Percentiles rank a stretch among this genome's conserved stretches.
phyloP scores from a whole-genome alignment of 2,888 invertebrate genomes.

The Camptogramma bilineatum region DNA sequence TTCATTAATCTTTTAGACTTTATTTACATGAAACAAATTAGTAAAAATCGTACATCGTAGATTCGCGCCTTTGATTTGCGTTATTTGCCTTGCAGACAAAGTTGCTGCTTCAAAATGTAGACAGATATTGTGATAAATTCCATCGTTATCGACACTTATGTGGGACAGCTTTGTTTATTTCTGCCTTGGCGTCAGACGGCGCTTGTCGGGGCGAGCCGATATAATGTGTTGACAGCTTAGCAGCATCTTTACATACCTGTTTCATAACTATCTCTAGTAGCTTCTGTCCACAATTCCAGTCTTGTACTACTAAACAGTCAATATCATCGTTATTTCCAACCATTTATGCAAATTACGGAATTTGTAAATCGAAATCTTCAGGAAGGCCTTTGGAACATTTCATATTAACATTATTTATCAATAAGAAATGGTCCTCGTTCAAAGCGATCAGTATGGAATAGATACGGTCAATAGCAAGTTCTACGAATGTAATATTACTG shows the following conservation, averaged over 20 bases:
- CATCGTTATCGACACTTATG: conserved; percentile 65
- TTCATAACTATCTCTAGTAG: not conserved
- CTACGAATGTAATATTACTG: no score
- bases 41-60: not conserved
- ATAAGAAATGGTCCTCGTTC: no score
- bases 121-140: conserved; percentile 51
- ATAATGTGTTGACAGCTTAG: conserved; percentile 53
- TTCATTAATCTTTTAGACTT: no score
- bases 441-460: no score
- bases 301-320: not conserved
- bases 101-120: conserved; percentile 49
- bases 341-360: not conserved
- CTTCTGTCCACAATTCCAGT: not conserved
- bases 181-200: conserved; percentile 64
- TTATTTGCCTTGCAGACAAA: not conserved
- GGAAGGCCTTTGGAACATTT: no score
- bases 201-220: conserved; percentile 49
- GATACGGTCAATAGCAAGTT: no score
- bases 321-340: conserved; percentile 2
- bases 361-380: no score
- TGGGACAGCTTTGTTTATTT: conserved; percentile 73
- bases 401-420: no score
- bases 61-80: not conserved
- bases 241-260: conserved; percentile 38
- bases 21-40: no score